phyloP scores from a whole-genome alignment of 2,888 invertebrate species.

The Lycophotia porphyrea region DNA sequence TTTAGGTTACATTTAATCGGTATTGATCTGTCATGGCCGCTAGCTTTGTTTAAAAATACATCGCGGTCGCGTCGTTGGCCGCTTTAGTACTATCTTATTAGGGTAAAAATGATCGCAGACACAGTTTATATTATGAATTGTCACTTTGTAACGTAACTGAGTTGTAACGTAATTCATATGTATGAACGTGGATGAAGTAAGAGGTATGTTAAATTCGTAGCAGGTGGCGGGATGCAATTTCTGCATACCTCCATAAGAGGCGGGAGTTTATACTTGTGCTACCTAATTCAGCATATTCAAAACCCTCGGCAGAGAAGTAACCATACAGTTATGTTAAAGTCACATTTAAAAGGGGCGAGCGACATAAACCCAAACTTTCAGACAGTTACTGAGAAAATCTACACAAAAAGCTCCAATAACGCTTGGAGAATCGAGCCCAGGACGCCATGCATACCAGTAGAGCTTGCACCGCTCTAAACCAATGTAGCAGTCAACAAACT shows the following conservation, averaged over 20 bases:
- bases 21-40: slow-evolving; percentile 53
- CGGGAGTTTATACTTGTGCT: too few relatives aligned
- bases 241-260: too few relatives aligned
- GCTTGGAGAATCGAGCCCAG: not conserved
- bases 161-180: too few relatives aligned
- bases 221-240: too few relatives aligned
- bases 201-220: too few relatives aligned
- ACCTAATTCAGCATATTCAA: too few relatives aligned
- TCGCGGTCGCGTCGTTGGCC: slow-evolving; percentile 30
- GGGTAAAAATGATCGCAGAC: too few relatives aligned
- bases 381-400: not conserved
- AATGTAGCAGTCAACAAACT: not conserved
- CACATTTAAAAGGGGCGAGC: not conserved
- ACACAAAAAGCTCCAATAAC: not conserved
- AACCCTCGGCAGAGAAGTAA: not conserved
- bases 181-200: too few relatives aligned
- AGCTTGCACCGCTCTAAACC: not conserved
- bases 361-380: not conserved
- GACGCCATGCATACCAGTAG: not conserved
- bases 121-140: too few relatives aligned
- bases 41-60: slow-evolving; percentile 53
- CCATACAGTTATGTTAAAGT: not conserved
- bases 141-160: too few relatives aligned
- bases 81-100: too few relatives aligned
- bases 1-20: slow-evolving; percentile 46